Evolutionary conservation across 64 coral and sea anemone genomes (phyloP), one percentile per base, ranked within the genome.

Genomic region (Cladopsammia gracilis): DNA sequence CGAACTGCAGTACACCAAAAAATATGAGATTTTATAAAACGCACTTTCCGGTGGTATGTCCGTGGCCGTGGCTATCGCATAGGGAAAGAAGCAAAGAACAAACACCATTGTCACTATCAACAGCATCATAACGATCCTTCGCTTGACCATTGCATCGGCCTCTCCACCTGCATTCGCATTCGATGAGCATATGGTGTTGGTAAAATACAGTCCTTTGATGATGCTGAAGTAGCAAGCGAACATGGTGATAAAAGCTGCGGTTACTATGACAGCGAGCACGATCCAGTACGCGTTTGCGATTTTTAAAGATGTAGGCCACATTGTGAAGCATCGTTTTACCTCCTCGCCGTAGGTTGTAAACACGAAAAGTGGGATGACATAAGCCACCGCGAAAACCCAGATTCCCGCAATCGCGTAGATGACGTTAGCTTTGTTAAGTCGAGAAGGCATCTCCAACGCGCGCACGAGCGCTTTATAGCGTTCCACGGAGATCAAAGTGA

Each of bases 171-270:
- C 26, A 6, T 56, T 42, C 3, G 71, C 15, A 72, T 67, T 46
- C 24, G 85, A 81, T 10, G 79, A 58, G 75, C 87, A 90, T 24
- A 95, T 95, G 7, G 88, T 95, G 34, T 90, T 89, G 6, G 93
- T 90, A 14, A 95, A 95, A 78, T 95, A 95, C 20, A 95, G 18
- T 2, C 93, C 93, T 68, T 86, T 95, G 79, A 95, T 86, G 67
- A 95, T 95, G 20, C 74, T 90, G 9, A 90, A 90, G 47, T 95
- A 95, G 52, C 93, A 95, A 22, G 58, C 50, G 26, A 84, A 69
- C 54, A 95, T 89, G 18, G 48, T 77, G 2, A 85, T 50, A 15
- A 84, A 95, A 4, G 78, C 60, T 2, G 58, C 9, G 22, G 10
- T 52, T 24, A 87, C 50, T 0, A 95, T 90, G 1, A 66, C 43